A percentile compares a stretch with the other conserved stretches of the same genome.
These are phyloP conservation scores for Cephus sareptanus DNA, from an alignment of 2,888 invertebrate genomes.

Conservation along the genomic window DNA sequence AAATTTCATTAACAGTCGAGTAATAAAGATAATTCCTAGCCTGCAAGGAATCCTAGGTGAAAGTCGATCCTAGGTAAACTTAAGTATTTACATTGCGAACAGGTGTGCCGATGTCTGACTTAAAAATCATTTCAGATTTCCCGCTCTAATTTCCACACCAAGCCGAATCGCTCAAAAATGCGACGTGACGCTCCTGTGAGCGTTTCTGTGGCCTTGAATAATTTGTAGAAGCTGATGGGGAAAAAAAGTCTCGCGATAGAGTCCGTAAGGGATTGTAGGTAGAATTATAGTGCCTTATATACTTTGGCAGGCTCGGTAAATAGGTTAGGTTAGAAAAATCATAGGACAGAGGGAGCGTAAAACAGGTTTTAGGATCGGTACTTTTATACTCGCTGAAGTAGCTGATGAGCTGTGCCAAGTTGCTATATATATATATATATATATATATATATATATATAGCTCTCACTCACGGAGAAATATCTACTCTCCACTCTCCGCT, in stretches of 20 bases:
- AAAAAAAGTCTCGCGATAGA: neutral
- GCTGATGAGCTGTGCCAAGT: neutral
- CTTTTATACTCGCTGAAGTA: neutral
- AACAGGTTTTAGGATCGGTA: slow-evolving; percentile 5
- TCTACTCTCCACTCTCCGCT: neutral
- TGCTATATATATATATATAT: too few relatives aligned
- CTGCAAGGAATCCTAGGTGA: too few relatives aligned
- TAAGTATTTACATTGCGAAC: too few relatives aligned
- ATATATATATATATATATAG: too few relatives aligned
- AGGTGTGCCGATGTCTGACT: neutral
- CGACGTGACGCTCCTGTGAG: neutral
- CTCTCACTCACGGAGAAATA: neutral
- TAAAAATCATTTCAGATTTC: neutral
- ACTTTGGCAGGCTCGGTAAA: neutral
- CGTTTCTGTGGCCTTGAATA: neutral
- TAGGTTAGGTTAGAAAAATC: neutral
- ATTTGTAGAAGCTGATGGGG: neutral
- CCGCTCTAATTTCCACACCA: neutral
- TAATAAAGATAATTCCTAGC: neutral
- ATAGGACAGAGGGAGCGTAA: neutral
- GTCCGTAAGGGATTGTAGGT: neutral
- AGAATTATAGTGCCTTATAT: neutral
- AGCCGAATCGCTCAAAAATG: neutral
- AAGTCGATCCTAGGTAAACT: neutral
- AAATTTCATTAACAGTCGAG: neutral